Conservation (phyloP, 2,888 invertebrate species). For the Mongoloraphidia duomilia region DNA sequence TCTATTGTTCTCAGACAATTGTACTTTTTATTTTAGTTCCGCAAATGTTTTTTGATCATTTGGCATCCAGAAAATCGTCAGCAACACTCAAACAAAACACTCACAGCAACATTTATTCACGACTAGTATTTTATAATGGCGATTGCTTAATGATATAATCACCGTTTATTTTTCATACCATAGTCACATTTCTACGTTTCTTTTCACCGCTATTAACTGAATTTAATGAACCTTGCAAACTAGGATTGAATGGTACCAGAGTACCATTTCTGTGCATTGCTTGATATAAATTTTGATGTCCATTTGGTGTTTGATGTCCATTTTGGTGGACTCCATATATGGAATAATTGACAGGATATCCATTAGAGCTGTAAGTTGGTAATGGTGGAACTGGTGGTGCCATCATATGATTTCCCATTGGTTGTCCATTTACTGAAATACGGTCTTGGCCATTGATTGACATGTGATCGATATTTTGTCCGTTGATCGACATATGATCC, state of each 20-base stretch:
- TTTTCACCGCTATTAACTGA: conserved; percentile 40
- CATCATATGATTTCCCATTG: conserved; percentile 14
- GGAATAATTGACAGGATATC: conserved; percentile 29
- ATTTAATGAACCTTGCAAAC: conserved; percentile 38
- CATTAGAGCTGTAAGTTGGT: conserved; percentile 29
- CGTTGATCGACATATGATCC: conserved; percentile 19
- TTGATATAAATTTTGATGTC: conserved; percentile 23
- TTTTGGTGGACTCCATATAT: conserved; percentile 31
- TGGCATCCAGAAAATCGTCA: too few species aligned
- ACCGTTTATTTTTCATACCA: conserved; percentile 31
- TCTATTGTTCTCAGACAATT: too few species aligned
- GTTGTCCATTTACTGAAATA: conserved; percentile 24
- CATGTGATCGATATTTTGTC: conserved; percentile 26
- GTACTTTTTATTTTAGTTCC: too few species aligned
- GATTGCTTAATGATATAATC: too few species aligned
- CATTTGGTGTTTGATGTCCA: conserved; percentile 12
- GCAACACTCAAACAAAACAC: too few species aligned
- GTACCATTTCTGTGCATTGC: conserved; percentile 28
- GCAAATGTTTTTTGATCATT: too few species aligned
- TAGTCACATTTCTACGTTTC: conserved; percentile 42
- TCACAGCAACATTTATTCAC: too few species aligned
- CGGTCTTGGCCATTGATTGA: conserved; percentile 25
- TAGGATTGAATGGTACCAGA: conserved; percentile 31
- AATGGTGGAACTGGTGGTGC: conserved; percentile 39
- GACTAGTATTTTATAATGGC: too few species aligned